Conservation (phyloP, 2,113 vertebrate genomes). For the Prunella fulvescens region DNA sequence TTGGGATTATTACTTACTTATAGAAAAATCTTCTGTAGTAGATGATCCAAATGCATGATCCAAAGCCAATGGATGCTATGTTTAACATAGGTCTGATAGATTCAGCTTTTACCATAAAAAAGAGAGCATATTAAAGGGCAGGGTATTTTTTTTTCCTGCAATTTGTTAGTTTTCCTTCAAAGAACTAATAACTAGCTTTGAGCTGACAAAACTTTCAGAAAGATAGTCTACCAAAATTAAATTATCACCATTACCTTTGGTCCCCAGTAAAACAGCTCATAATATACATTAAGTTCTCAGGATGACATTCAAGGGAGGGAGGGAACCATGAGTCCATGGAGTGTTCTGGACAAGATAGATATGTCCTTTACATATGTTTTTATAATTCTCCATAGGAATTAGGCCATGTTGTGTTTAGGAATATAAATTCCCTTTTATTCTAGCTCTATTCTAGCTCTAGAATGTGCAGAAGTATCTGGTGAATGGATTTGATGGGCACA, state of each 20-base stretch:
- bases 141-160: neutral
- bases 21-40: neutral
- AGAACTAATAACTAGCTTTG: neutral
- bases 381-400: neutral
- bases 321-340: neutral
- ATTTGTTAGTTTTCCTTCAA: neutral
- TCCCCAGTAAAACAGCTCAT: neutral
- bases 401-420: neutral
- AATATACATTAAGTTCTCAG: neutral
- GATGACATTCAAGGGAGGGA: neutral
- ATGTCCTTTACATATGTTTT: neutral
- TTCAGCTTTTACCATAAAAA: neutral
- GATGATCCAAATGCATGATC: neutral
- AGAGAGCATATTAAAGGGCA: neutral
- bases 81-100: neutral
- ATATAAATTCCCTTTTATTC: neutral
- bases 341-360: neutral
- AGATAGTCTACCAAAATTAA: neutral
- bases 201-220: neutral
- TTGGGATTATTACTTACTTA: neutral
- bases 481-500: neutral
- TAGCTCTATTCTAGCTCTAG: neutral
- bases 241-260: neutral
- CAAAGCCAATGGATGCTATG: neutral
- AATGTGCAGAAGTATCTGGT: neutral